These are phyloP conservation scores for Amphiprion percula DNA, from an alignment of 2,113 vertebrate genomes.

Conservation along the genomic window DNA sequence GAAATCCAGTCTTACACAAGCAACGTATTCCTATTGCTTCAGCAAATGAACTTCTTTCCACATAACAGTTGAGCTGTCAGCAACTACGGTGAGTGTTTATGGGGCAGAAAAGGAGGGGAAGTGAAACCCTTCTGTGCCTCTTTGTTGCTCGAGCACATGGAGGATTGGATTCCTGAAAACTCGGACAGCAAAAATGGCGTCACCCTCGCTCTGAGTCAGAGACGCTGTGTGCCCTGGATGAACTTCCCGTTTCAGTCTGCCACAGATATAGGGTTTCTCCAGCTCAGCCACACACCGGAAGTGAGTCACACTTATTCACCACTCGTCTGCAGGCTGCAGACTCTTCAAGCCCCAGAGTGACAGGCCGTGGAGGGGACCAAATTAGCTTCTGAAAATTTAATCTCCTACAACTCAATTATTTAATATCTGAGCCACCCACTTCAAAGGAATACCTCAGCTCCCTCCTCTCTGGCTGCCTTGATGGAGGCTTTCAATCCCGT, in stretches of 20 bases:
- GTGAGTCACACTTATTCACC: slow-evolving; percentile 79
- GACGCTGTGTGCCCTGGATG: slow-evolving; percentile 74
- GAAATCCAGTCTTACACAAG: slow-evolving; percentile 76
- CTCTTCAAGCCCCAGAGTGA: slow-evolving; percentile 71
- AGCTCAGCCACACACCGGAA: slow-evolving; percentile 78
- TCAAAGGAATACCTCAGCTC: slow-evolving; percentile 78
- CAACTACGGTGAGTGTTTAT: slow-evolving; percentile 65
- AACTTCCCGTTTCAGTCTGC: slow-evolving; percentile 81
- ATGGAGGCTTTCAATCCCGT: slow-evolving; percentile 74
- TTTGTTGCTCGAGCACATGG: slow-evolving; percentile 70
- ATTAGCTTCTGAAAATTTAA: slow-evolving; percentile 86
- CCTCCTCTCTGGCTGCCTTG: slow-evolving; percentile 63
- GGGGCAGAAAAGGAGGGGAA: slow-evolving; percentile 53
- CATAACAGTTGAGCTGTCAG: slow-evolving; percentile 74
- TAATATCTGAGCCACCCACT: slow-evolving; percentile 81
- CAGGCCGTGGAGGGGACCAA: slow-evolving; percentile 70
- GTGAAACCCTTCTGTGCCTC: slow-evolving; percentile 65
- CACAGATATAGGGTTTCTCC: slow-evolving; percentile 83
- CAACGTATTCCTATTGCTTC: slow-evolving; percentile 75
- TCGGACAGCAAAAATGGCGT: slow-evolving; percentile 77
- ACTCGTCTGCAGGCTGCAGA: slow-evolving; percentile 74
- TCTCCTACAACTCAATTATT: slow-evolving; percentile 85
- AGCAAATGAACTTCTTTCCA: slow-evolving; percentile 73
- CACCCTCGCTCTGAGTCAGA: slow-evolving; percentile 76
- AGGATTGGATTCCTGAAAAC: slow-evolving; percentile 78